Evolutionary conservation across 2,888 invertebrate genomes (phyloP), one percentile per base, ranked within the genome.

Genomic region (Scelioninae gen. 2): DNA sequence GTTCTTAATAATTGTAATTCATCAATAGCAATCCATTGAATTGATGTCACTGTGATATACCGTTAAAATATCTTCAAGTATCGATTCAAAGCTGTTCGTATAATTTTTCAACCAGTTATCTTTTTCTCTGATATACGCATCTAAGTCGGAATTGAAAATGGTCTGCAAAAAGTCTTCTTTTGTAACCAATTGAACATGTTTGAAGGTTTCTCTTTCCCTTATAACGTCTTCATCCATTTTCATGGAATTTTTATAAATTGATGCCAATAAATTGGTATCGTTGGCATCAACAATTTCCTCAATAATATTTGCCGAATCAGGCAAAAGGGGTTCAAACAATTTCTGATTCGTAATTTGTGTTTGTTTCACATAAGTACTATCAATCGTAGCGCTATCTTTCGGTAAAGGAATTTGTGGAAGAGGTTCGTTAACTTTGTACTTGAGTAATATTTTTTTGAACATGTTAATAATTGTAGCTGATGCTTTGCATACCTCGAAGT

Each of bases 21-120:
- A n/a, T 86, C 84, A 93, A 80, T 93, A 93, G 86, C 93, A 93
- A 87, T 93, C 93, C 87, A 92, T 89, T 22, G 88, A 87, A 79
- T 92, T 92, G 0, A 89, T 86, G 72, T 91, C 89, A 35, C 82
- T 86, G 76, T 90, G 88, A 78, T 91, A 90, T 57, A 90, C 88
- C 7, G 90, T 89, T 16, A 93, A 83, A 73, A 94, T 92, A 83
- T 94, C 94, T 79, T 94, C 93, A 1, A 94, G 84, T 2, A 94
- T 87, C 0, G 93, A 93, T 1, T 90, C 89, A 11, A 94, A 88
- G 78, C 89, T 89, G 77, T 90, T 91, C n/a, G 91, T 90, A 45
- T 90, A 90, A 19, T 90, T 89, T 48, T 89, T 88, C 33, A 92
- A 87, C 93, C 94, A 94, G 53, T 90, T 88, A 50, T 86, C 88